Evolutionary conservation across 2,888 invertebrate genomes (phyloP), one percentile per base, ranked within the genome.

Genomic region (Tetragonisca angustula): DNA sequence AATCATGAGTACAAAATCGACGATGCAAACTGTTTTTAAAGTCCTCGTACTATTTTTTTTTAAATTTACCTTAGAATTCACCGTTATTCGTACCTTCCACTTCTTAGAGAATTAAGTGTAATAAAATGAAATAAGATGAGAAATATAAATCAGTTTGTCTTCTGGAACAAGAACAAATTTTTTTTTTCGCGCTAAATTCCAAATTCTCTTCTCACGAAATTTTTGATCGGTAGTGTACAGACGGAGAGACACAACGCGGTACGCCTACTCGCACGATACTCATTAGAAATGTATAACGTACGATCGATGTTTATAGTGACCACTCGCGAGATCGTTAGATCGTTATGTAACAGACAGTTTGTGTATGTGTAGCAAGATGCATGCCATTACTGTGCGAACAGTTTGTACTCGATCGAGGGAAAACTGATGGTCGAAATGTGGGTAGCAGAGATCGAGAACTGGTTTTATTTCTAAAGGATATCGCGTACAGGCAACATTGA

Each of bases 261-360:
- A 62, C 27, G 68, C 24, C 73, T 70, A 77, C 82, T 64, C 49
- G 73, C 50, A 27, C 76, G 81, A 75, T 76, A 65, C 67, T 84
- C 56, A 36, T 64, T 75, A 52, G 65, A 61, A 70, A 21, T 32
- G 72, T 15, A 43, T 69, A 69, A 69, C 21, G 13, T 24, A 62
- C 62, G 49, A 64, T 43, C 49, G 61, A 49, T 62, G 32, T n/a
- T 64, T 13, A 19, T 4, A 9, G 17, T 24, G 49, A 27, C 49
- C 56, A 21, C 11, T 65, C 24, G 70, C 49, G 21, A 13, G 21
- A 43, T 71, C 68, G 24, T 52, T 21, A 5, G 9, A 15, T 21
- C 24, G 4, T 76, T 76, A 71, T 5, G 62, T 50, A 76, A 76
- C 52, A 27, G 21, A 43, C 43, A 9, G 43, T 9, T 2, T 17